phyloP scores from a whole-genome alignment of 1,140 invertebrate genomes.

The Gerris buenoi region DNA sequence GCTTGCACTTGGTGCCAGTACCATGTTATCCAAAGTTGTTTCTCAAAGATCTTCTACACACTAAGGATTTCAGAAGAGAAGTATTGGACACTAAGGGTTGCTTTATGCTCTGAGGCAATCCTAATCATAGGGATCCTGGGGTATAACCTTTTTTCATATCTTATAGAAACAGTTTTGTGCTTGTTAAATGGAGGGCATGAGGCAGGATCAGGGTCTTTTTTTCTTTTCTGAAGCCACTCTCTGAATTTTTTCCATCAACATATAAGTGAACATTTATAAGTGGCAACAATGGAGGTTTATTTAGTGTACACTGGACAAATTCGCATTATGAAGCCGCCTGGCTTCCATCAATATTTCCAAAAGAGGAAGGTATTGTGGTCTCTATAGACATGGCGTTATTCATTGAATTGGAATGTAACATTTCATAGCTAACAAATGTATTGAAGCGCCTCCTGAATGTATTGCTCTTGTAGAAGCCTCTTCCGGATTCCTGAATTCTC shows the following conservation, averaged over 20 bases:
- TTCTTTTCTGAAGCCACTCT: not conserved
- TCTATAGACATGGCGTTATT: not conserved
- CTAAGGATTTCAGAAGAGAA: too few species aligned
- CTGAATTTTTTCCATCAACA: not conserved
- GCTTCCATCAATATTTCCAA: not conserved
- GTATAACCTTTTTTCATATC: constrained; percentile 3
- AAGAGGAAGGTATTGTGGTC: not conserved
- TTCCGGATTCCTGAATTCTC: not conserved
- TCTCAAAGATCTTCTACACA: too few species aligned
- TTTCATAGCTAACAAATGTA: constrained; percentile 6
- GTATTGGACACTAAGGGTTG: not conserved
- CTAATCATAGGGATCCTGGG: constrained; percentile 13
- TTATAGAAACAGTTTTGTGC: not conserved
- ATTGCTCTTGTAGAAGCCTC: not conserved
- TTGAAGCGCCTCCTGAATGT: constrained; percentile 4
- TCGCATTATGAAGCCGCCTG: not conserved
- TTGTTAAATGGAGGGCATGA: constrained; percentile 11
- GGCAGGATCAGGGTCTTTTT: not conserved
- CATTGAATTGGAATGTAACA: not conserved
- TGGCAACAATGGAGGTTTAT: not conserved
- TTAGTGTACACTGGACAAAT: constrained; percentile 8
- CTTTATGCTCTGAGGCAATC: constrained; percentile 4
- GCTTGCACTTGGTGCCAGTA: too few species aligned
- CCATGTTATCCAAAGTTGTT: too few species aligned
- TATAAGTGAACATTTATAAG: constrained; percentile 5